Evolutionary conservation across 2,888 invertebrate genomes (phyloP), one percentile per base, ranked within the genome.

Genomic region (Drosophila siamana): DNA sequence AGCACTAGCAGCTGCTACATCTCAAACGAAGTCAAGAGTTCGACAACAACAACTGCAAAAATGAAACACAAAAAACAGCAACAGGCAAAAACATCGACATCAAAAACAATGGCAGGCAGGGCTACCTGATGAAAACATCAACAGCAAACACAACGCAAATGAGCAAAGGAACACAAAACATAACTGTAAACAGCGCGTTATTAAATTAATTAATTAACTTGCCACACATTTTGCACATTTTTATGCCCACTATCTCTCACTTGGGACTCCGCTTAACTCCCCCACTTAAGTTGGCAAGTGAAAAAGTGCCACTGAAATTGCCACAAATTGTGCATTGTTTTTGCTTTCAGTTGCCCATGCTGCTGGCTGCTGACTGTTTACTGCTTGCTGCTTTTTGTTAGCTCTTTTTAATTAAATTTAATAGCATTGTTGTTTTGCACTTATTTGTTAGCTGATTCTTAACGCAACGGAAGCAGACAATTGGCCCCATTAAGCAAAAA

Each of bases 291-390:
- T 44, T 55, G 38, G 47, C 85, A 74, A 84, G 61, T 66, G 70
- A 71, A 80, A 80, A 81, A 84, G 71, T 74, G 86, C 59, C 85
- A 69, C 61, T 84, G 65, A 74, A 84, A 84, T 78, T 61, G 78
- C 75, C 71, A 65, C 78, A 83, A 88, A 86, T 86, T 88, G 73
- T 86, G 79, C 75, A 88, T 88, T 86, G 82, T 86, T 68, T 76
- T 56, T 47, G 19, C 33, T 50, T 46, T 19, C 19, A 38, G 30
- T 24, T 51, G 16, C 48, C 46, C 7, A 6, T 47, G 11, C 7
- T 68, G 13, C 36, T 51, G 15, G 15, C 36, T 36, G 41, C 44
- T n/a, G 41, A 26, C 24, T 52, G 36, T 16, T 11, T 50, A 33
- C 11, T 55, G 61, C 30, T 41, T 33, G 30, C 16, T 48, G 33